Evolutionary conservation across 2,888 invertebrate species (phyloP).

Genomic region (Agriopis aurantiaria): DNA sequence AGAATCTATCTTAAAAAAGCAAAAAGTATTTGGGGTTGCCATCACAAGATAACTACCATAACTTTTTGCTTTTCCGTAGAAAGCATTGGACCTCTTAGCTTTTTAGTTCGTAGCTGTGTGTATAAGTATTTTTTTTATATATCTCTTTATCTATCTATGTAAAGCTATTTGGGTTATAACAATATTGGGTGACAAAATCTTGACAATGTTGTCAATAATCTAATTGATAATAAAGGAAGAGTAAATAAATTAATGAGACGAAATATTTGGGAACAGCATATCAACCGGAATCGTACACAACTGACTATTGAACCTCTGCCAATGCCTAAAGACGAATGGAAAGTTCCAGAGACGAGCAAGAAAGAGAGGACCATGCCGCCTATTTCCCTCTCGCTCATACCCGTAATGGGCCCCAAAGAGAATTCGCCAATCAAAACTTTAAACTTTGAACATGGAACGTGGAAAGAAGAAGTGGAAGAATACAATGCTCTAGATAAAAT

Average conservation of each 20-base stretch:
- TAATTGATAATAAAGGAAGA: conserved; percentile 81
- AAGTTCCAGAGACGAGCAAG: conserved; percentile 68
- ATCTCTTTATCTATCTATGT: conserved; percentile 59
- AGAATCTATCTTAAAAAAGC: conserved; percentile 61
- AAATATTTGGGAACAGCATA: conserved; percentile 79
- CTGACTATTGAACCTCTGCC: conserved; percentile 81
- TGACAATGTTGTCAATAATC: conserved; percentile 84
- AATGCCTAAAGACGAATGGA: conserved; percentile 73
- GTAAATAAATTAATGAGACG: conserved; percentile 60
- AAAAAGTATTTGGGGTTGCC: conserved; percentile 69
- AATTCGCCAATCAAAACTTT: conserved; percentile 72
- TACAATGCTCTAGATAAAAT: conserved; percentile 84
- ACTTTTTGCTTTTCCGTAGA: conserved; percentile 81
- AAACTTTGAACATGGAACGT: conserved; percentile 67
- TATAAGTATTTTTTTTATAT: conserved; percentile 62
- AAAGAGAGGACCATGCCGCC: conserved; percentile 80
- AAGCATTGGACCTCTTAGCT: conserved; percentile 74
- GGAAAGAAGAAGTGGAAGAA: conserved; percentile 73
- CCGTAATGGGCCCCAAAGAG: conserved; percentile 75
- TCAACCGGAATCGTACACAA: conserved; percentile 83
- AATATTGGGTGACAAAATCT: conserved; percentile 45
- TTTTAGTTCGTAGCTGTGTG: conserved; percentile 76
- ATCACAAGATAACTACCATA: conserved; percentile 51
- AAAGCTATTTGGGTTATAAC: conserved; percentile 58
- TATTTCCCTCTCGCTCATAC: conserved; percentile 80